Evolutionary conservation across 2,113 vertebrate species (phyloP).

Genomic region (Trematocara macrostoma): DNA sequence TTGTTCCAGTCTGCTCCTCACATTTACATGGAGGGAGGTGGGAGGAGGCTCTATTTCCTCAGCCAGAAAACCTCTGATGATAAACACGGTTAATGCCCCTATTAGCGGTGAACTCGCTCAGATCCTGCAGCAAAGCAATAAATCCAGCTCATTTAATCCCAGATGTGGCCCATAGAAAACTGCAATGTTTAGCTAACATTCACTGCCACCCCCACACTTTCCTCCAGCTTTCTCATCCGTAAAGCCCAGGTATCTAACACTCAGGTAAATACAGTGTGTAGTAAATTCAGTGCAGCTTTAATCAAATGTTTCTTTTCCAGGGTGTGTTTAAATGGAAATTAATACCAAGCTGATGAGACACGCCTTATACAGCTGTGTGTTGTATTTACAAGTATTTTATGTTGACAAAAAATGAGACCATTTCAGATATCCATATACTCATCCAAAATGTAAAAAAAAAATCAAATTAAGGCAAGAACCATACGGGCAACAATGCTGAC

Average conservation of each 20-base stretch:
- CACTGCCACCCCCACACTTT: neutral
- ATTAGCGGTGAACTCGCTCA: neutral
- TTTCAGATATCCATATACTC: neutral
- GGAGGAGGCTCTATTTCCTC: neutral
- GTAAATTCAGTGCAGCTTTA: neutral
- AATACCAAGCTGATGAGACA: neutral
- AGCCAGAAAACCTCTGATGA: neutral
- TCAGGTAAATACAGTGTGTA: neutral
- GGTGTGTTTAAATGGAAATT: neutral
- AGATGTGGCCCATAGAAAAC: neutral
- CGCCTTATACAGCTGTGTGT: neutral
- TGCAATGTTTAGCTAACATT: neutral
- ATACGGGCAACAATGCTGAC: neutral
- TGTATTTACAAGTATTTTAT: neutral
- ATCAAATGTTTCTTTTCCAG: neutral
- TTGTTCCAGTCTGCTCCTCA: slow-evolving; percentile 31
- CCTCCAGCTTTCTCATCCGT: neutral
- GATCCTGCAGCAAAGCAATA: neutral
- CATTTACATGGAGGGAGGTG: slow-evolving; percentile 37
- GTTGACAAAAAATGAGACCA: neutral
- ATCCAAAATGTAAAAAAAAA: neutral
- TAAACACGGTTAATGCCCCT: neutral
- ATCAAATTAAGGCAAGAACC: neutral
- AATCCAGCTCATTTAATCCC: neutral
- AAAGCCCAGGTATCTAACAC: neutral